Evolutionary conservation across 2,888 invertebrate genomes (phyloP), one percentile per base, ranked within the genome.

Genomic region (Lissonota sp.): DNA sequence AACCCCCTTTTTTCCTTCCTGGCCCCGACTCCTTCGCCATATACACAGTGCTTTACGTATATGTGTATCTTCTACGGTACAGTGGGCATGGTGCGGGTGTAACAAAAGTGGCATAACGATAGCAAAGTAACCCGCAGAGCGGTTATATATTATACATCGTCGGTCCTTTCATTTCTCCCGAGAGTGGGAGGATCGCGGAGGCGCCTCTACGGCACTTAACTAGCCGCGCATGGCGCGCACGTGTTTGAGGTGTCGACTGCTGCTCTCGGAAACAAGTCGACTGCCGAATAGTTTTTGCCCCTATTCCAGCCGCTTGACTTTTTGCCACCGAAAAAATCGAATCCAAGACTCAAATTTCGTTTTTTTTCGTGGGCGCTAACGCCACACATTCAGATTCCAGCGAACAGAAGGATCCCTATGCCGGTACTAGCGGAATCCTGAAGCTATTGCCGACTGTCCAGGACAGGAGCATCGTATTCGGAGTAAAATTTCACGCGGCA

Each of bases 201-300:
- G 86, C 89, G 87, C 86, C 88, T 85, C 60, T 80, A 83, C 84
- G 84, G 79, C 84, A 84, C 78, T 86, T 91, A 91, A 92, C 91
- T 90, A 91, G 88, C 86, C 88, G 86, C 91, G 92, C 90, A 91
- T 92, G 92, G 91, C 85, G 86, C 88, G 87, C 92, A 92, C 92
- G 91, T 92, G 92, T 92, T 83, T 88, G 88, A 92, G 91, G 91
- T 91, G 92, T 90, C 91, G 91, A 90, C 88, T 88, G 86, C 26
- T 26, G 72, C 67, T 63, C 49, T 64, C 60, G 37, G 69, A 78
- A 12, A 67, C 39, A 26, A 26, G 51, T 51, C 49, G 63, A 64
- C 76, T 57, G 42, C 66, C 58, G 60, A 71, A 69, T 58, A 74
- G 14, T 53, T 26, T 26, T 26, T 26, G 26, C 26, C 26, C 3